A percentile compares a stretch with the other conserved stretches of the same genome.
phyloP scores from a whole-genome alignment of 2,888 invertebrate genomes.

The Mayetiola destructor region DNA sequence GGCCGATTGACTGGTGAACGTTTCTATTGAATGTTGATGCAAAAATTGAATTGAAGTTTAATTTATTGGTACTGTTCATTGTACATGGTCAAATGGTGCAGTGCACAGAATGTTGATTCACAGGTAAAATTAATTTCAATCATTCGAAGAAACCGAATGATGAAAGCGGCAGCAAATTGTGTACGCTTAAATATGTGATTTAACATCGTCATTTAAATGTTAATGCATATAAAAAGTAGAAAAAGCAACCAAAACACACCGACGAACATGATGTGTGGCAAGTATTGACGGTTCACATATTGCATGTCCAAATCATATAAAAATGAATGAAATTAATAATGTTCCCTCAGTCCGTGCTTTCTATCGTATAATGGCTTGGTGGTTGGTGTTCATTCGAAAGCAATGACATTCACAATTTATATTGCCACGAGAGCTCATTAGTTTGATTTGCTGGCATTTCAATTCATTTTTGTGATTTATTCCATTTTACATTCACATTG shows the following conservation, averaged over 20 bases:
- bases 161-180: too few species aligned
- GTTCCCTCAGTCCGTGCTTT: background rate
- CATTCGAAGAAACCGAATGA: too few species aligned
- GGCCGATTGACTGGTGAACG: background rate
- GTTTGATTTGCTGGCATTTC: background rate
- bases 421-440: background rate
- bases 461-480: too few species aligned
- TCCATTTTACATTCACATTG: too few species aligned
- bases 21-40: background rate
- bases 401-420: background rate
- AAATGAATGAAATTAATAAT: background rate
- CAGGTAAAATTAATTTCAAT: too few species aligned
- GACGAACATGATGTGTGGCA: too few species aligned
- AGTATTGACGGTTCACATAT: background rate
- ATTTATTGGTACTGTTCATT: slow-evolving; percentile 3
- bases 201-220: too few species aligned
- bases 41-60: slow-evolving; percentile 2
- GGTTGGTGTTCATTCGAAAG: background rate
- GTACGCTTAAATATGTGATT: too few species aligned
- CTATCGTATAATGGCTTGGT: background rate
- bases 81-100: slow-evolving; percentile 1
- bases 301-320: slow-evolving; percentile 1
- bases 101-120: too few species aligned
- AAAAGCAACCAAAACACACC: too few species aligned
- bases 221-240: too few species aligned